phyloP scores from a whole-genome alignment of 2,888 invertebrate genomes.

The Gymnosoma rotundatum region DNA sequence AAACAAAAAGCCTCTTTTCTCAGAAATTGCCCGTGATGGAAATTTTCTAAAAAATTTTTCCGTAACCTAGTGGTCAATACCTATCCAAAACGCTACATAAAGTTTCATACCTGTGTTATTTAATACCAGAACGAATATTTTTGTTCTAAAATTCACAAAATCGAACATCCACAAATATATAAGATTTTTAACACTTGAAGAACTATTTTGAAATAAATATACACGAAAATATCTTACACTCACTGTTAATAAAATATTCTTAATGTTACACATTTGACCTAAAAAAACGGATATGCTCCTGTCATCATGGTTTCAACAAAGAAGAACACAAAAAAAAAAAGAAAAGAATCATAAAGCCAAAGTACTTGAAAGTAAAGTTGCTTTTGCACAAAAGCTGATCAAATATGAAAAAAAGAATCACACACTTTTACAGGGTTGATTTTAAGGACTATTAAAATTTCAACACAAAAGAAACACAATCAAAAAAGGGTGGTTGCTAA shows the following conservation, averaged over 20 bases:
- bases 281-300: constrained; percentile 46
- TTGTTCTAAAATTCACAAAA: no score
- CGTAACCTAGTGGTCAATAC: no score
- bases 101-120: no score
- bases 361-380: constrained; percentile 55
- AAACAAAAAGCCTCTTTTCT: no score
- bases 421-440: constrained; percentile 63
- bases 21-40: no score
- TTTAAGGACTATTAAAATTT: constrained; percentile 52
- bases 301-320: constrained; percentile 22
- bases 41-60: no score
- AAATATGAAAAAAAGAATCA: constrained; percentile 51
- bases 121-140: no score
- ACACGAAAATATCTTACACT: background rate
- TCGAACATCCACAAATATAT: no score
- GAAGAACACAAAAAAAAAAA: constrained; percentile 25
- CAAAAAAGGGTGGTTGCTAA: constrained; percentile 42
- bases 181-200: no score
- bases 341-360: constrained; percentile 59
- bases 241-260: background rate
- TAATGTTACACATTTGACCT: constrained; percentile 52
- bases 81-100: no score
- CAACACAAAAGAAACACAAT: constrained; percentile 25
- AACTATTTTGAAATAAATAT: background rate
- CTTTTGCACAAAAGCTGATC: constrained; percentile 15